Conservation (phyloP, 2,888 invertebrate genomes). For the Mesorhabditis spiculigera region DNA sequence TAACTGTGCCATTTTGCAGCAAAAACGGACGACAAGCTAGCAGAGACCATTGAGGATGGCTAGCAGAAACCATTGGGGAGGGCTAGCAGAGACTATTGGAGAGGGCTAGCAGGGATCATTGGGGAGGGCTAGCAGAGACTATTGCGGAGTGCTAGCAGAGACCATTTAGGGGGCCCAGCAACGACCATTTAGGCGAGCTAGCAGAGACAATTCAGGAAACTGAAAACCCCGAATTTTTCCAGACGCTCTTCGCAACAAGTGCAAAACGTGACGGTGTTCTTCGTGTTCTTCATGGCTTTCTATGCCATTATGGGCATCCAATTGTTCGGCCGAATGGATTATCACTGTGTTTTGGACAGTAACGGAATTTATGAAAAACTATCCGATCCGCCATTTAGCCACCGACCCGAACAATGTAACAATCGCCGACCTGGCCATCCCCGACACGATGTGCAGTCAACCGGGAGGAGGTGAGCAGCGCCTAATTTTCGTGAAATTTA, state of each 20-base stretch:
- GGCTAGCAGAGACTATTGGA: too few relatives aligned
- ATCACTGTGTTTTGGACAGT: conserved; percentile 78
- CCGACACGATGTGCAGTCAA: conserved; percentile 84
- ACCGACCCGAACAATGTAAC: conserved; percentile 69
- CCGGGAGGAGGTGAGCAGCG: conserved; percentile 43
- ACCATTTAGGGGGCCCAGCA: too few relatives aligned
- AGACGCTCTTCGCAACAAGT: conserved; percentile 99
- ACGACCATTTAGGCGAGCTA: too few relatives aligned
- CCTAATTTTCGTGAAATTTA: too few relatives aligned
- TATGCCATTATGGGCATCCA: conserved; percentile 97
- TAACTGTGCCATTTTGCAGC: too few relatives aligned
- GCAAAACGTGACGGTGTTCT: conserved; percentile 98
- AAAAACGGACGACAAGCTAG: too few relatives aligned
- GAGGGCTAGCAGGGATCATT: too few relatives aligned
- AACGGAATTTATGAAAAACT: neutral
- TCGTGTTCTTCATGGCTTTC: conserved; percentile 97
- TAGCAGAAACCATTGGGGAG: too few relatives aligned
- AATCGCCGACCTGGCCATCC: conserved; percentile 91
- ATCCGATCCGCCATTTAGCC: conserved; percentile 17
- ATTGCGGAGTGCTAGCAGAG: too few relatives aligned
- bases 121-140: too few relatives aligned
- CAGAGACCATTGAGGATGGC: too few relatives aligned
- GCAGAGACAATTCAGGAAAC: too few relatives aligned
- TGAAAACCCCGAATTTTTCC: conserved; percentile 59
- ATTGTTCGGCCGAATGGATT: conserved; percentile 94